phyloP scores from a whole-genome alignment of 2,113 vertebrate species.

The Polypterus senegalus region DNA sequence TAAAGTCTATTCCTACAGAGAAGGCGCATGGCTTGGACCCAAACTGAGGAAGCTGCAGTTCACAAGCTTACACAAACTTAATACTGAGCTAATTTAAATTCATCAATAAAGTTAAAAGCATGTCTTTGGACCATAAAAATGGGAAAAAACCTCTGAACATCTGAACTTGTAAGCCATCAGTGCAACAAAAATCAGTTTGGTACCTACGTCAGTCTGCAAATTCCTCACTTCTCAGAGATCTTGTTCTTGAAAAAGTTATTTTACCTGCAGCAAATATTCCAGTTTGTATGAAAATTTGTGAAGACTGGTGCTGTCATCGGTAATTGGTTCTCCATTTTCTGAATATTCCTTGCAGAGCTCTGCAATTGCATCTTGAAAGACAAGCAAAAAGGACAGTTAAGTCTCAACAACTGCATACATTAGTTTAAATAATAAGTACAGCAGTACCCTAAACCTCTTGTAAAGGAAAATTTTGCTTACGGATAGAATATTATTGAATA shows the following conservation, averaged over 20 bases:
- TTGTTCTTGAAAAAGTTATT: neutral
- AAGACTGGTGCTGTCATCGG: constrained; percentile 77
- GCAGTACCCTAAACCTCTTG: constrained; percentile 5
- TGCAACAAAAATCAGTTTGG: no score
- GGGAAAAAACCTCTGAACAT: neutral
- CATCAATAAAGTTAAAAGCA: no score
- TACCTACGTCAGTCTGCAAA: no score
- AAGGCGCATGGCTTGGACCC: no score
- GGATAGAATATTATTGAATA: no score
- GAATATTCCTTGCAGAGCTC: constrained; percentile 75
- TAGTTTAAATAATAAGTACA: constrained; percentile 31
- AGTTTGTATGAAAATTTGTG: constrained; percentile 91
- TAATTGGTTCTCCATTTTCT: constrained; percentile 74
- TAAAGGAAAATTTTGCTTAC: no score
- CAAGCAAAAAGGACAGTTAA: constrained; percentile 21
- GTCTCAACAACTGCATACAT: constrained; percentile 18
- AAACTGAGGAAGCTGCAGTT: no score
- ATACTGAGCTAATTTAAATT: no score
- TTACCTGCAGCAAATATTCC: constrained; percentile 88
- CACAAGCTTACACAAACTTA: no score
- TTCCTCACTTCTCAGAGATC: no score
- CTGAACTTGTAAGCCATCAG: neutral
- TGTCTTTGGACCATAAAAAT: neutral
- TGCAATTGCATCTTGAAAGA: constrained; percentile 69
- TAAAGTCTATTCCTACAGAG: no score